Conservation (phyloP, 2,797 vertebrate species). For the Sebastolobus alascanus region DNA sequence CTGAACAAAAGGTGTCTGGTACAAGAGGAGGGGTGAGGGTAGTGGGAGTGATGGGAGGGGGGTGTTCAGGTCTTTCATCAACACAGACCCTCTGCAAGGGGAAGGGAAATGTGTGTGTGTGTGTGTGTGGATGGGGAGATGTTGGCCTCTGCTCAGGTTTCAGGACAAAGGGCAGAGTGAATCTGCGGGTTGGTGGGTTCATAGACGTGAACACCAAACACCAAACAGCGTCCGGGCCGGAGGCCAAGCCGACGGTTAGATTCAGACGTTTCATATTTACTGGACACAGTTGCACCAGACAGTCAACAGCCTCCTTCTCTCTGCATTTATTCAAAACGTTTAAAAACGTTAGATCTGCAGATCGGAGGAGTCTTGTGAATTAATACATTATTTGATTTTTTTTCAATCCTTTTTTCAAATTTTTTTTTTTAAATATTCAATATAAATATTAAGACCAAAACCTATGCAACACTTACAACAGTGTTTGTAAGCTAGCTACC, state of each 20-base stretch:
- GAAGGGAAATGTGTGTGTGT: slow-evolving; percentile 10
- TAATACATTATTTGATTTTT: too few relatives aligned
- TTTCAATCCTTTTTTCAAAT: not conserved
- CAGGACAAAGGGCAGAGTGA: slow-evolving; percentile 59
- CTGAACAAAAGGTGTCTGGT: slow-evolving; percentile 80
- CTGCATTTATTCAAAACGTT: not conserved
- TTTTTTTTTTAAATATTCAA: not conserved
- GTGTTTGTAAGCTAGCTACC: not conserved
- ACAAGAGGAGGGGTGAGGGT: slow-evolving; percentile 35
- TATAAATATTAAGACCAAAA: not conserved
- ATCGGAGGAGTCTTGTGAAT: not conserved
- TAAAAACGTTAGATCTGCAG: not conserved
- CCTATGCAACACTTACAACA: too few relatives aligned
- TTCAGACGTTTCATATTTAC: slow-evolving; percentile 30
- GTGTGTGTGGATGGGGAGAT: slow-evolving; percentile 37
- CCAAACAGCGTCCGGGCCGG: slow-evolving; percentile 18
- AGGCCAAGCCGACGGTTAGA: slow-evolving; percentile 34
- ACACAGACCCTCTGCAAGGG: slow-evolving; percentile 73
- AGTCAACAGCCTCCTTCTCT: not conserved
- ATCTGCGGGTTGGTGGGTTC: slow-evolving; percentile 26
- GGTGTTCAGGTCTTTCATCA: slow-evolving; percentile 69
- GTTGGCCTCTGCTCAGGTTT: slow-evolving; percentile 71
- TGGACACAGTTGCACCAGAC: not conserved
- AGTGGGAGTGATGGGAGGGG: slow-evolving; percentile 10
- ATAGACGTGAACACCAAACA: not conserved